Conservation (phyloP, 2,797 vertebrate genomes). For the Perodicticus potto region DNA sequence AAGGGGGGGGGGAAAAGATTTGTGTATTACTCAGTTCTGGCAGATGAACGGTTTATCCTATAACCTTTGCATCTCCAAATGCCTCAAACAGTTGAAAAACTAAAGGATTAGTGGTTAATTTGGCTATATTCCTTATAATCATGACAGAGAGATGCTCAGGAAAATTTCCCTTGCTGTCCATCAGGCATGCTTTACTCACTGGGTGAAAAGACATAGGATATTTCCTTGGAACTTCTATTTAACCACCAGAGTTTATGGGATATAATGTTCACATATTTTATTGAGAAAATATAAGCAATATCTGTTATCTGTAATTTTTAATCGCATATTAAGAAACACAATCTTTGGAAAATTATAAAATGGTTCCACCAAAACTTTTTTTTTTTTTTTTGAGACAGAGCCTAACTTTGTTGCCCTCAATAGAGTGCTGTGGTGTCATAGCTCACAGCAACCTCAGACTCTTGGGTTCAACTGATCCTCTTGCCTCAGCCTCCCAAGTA, state of each 20-base stretch:
- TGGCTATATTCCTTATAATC: constrained; percentile 52
- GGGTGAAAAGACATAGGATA: not conserved
- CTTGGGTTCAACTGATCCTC: no score
- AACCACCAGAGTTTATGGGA: not conserved
- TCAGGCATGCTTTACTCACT: not conserved
- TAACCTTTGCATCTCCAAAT: constrained; percentile 63
- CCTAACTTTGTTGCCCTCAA: no score
- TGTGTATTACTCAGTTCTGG: constrained; percentile 61
- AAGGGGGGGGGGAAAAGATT: not conserved
- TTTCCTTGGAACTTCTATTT: not conserved
- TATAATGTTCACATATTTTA: not conserved
- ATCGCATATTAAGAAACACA: not conserved
- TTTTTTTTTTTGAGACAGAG: no score
- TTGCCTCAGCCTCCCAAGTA: no score
- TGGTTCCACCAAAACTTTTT: not conserved
- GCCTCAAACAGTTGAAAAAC: constrained; percentile 66
- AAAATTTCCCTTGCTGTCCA: not conserved
- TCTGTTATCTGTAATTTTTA: not conserved
- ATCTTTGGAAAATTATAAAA: not conserved
- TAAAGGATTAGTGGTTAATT: constrained; percentile 63
- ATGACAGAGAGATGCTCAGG: constrained; percentile 56
- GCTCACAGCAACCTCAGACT: no score
- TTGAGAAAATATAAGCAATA: not conserved
- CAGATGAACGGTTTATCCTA: constrained; percentile 43
- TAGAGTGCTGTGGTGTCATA: no score